Conservation (phyloP, 2,797 vertebrate genomes). For the Melanotaenia parkinsoni region DNA sequence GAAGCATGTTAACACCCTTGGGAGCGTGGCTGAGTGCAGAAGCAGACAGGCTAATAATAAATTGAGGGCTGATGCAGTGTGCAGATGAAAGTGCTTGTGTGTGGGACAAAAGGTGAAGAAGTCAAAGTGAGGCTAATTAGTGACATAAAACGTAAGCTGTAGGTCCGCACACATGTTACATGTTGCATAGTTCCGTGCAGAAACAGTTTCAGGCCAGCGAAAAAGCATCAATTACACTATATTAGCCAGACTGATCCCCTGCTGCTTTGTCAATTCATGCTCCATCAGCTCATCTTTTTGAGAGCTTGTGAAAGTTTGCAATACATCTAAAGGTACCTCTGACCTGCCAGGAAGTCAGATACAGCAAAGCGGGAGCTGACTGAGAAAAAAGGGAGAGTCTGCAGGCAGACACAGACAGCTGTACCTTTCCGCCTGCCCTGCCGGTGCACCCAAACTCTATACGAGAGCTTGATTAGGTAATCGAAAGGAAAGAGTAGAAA, state of each 20-base stretch:
- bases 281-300: constrained; percentile 48
- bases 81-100: constrained; percentile 21
- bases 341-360: constrained; percentile 26
- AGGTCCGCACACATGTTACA: constrained; percentile 39
- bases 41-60: constrained; percentile 62
- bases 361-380: neutral
- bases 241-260: constrained; percentile 20
- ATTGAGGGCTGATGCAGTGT: constrained; percentile 17
- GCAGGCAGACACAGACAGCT: constrained; percentile 39
- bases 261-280: constrained; percentile 27
- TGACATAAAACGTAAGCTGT: constrained; percentile 32
- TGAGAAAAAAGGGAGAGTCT: constrained; percentile 7
- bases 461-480: constrained; percentile 60
- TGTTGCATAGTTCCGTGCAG: constrained; percentile 6
- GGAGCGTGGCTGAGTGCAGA: constrained; percentile 49
- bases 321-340: constrained; percentile 25
- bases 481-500: constrained; percentile 47
- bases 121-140: constrained; percentile 45
- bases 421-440: constrained; percentile 53
- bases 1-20: constrained; percentile 45
- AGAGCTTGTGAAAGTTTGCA: constrained; percentile 33
- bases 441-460: constrained; percentile 54
- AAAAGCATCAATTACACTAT: constrained; percentile 31
- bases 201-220: constrained; percentile 13
- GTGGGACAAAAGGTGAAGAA: constrained; percentile 31